A percentile compares a stretch with the other conserved stretches of the same genome.
These are phyloP conservation scores for Hyalella azteca DNA, from an alignment of 2,888 invertebrate species.

Conservation along the genomic window DNA sequence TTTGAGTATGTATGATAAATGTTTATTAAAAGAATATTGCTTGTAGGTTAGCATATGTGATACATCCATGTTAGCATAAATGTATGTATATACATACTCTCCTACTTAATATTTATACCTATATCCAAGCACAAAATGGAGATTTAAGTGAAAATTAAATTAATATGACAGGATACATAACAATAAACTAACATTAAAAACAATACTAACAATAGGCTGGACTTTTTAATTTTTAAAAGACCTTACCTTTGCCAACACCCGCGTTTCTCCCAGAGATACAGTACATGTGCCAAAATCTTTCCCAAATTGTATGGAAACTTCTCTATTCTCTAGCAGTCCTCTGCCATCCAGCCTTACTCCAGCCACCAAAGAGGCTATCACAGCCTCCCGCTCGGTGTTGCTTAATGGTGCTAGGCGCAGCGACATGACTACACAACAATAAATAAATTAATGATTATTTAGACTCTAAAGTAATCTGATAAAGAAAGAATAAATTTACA, in stretches of 20 bases:
- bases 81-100: too few relatives aligned
- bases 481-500: too few relatives aligned
- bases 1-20: too few relatives aligned
- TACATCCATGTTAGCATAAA: too few relatives aligned
- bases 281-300: slow-evolving; percentile 56
- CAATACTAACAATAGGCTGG: too few relatives aligned
- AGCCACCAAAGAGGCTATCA: slow-evolving; percentile 31
- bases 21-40: too few relatives aligned
- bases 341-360: slow-evolving; percentile 44
- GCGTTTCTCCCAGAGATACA: slow-evolving; percentile 62
- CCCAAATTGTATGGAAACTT: slow-evolving; percentile 47
- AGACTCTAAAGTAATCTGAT: too few relatives aligned
- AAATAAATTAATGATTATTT: too few relatives aligned
- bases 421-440: too few relatives aligned
- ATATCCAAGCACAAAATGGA: not conserved
- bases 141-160: not conserved
- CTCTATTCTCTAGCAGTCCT: slow-evolving; percentile 44
- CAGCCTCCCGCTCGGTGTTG: slow-evolving; percentile 43
- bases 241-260: slow-evolving; percentile 71
- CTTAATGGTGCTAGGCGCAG: slow-evolving; percentile 42
- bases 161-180: not conserved
- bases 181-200: not conserved
- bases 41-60: too few relatives aligned
- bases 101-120: not conserved
- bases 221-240: too few relatives aligned